Evolutionary conservation across 2,113 vertebrate genomes (phyloP).

Genomic region (Gracilinanus agilis): DNA sequence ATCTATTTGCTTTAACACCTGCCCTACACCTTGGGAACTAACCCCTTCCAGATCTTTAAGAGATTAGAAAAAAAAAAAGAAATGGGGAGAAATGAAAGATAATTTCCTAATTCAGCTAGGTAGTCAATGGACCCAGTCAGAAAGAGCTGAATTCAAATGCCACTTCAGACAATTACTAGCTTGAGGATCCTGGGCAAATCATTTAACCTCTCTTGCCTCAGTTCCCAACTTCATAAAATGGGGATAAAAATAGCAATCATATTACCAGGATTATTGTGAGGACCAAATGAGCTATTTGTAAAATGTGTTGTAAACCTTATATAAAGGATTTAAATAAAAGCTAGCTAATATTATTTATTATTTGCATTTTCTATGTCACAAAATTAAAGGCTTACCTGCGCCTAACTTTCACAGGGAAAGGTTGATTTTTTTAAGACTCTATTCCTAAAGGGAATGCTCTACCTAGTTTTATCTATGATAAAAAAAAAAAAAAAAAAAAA

Average conservation of each 20-base stretch:
- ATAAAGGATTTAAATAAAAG: neutral
- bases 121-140: neutral
- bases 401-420: neutral
- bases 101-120: neutral
- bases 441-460: neutral
- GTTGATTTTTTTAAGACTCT: neutral
- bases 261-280: neutral
- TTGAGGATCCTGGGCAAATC: neutral
- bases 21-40: neutral
- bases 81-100: neutral
- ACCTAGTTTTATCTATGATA: conserved; percentile 34
- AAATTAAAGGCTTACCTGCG: neutral
- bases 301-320: neutral
- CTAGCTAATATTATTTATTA: neutral
- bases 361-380: neutral
- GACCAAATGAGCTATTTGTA: neutral
- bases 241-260: neutral
- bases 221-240: neutral
- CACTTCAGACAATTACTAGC: neutral
- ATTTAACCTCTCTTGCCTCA: neutral
- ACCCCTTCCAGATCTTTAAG: neutral
- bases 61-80: neutral
- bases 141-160: neutral
- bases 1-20: neutral
- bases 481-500: conserved; percentile 49